Conservation (phyloP, 2,888 invertebrate genomes). For the Monoplex corrugatus region DNA sequence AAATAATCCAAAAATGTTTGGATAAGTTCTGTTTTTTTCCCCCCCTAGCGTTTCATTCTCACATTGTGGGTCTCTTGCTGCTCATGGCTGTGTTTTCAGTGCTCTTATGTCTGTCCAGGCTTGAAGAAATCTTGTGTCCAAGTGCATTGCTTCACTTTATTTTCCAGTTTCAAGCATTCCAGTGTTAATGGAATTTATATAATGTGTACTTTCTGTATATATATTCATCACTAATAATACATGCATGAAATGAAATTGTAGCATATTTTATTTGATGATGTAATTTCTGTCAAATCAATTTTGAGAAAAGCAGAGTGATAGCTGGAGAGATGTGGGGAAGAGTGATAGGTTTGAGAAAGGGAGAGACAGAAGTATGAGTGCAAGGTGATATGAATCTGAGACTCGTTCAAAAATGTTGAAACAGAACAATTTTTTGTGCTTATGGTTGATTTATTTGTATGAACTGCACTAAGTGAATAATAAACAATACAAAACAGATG, state of each 20-base stretch:
- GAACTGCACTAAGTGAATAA: slow-evolving; percentile 39
- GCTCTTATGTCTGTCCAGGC: neutral
- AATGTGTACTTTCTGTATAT: neutral
- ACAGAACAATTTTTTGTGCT: slow-evolving; percentile 30
- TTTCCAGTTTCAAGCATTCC: slow-evolving; percentile 29
- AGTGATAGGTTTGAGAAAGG: neutral
- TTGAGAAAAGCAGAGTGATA: neutral
- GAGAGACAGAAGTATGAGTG: neutral
- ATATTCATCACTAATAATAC: neutral
- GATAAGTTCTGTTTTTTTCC: no score
- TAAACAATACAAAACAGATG: neutral
- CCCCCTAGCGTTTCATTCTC: no score
- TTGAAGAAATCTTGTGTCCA: slow-evolving; percentile 1
- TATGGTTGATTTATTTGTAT: slow-evolving; percentile 35
- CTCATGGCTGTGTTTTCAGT: no score
- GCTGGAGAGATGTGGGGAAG: neutral
- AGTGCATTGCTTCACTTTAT: neutral
- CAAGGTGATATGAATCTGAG: neutral
- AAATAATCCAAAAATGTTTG: no score
- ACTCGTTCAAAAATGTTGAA: neutral
- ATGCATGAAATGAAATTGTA: slow-evolving; percentile 33
- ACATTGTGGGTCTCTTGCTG: no score
- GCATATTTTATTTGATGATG: slow-evolving; percentile 35
- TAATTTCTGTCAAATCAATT: neutral
- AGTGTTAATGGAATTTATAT: slow-evolving; percentile 23